Percentiles rank a stretch among this genome's conserved stretches.
These are phyloP conservation scores for Littorina saxatilis DNA, from an alignment of 1,140 invertebrate species.

Conservation along the genomic window DNA sequence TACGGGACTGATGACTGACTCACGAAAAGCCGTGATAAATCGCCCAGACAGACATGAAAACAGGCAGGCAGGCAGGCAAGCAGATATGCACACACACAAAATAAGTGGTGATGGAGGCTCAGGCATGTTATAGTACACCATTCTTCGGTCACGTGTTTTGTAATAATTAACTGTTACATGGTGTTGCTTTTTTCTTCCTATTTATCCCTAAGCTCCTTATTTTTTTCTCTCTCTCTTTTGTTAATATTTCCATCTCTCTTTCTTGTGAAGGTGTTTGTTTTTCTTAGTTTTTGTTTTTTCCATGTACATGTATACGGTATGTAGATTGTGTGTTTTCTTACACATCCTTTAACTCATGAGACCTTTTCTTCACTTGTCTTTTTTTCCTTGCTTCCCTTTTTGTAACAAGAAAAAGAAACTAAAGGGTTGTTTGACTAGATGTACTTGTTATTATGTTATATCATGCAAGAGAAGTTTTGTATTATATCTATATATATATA, in stretches of 20 bases:
- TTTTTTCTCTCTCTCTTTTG: not conserved
- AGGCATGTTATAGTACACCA: constrained; percentile 25
- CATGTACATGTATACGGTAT: not conserved
- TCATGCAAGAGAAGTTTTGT: constrained; percentile 49
- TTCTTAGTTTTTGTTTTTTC: not conserved
- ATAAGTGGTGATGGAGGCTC: constrained; percentile 20
- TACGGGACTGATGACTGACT: not conserved
- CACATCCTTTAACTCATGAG: constrained; percentile 17
- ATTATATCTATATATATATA: constrained; percentile 25
- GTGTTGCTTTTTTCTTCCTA: constrained; percentile 24
- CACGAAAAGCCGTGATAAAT: too few species aligned
- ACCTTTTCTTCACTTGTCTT: constrained; percentile 33
- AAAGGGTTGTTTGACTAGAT: constrained; percentile 30
- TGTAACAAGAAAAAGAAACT: not conserved
- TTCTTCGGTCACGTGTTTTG: not conserved
- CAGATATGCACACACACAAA: not conserved
- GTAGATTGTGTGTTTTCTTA: constrained; percentile 32
- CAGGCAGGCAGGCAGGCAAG: not conserved
- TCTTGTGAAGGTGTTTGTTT: not conserved
- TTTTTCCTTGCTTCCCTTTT: too few species aligned
- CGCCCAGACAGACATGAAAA: too few species aligned
- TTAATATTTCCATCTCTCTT: not conserved
- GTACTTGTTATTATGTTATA: constrained; percentile 41
- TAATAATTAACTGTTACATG: not conserved
- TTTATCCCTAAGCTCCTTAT: not conserved